Percentiles rank a stretch among this genome's conserved stretches.
Conservation (phyloP, 2,888 invertebrate species). For the Trachelus troglodyta region DNA sequence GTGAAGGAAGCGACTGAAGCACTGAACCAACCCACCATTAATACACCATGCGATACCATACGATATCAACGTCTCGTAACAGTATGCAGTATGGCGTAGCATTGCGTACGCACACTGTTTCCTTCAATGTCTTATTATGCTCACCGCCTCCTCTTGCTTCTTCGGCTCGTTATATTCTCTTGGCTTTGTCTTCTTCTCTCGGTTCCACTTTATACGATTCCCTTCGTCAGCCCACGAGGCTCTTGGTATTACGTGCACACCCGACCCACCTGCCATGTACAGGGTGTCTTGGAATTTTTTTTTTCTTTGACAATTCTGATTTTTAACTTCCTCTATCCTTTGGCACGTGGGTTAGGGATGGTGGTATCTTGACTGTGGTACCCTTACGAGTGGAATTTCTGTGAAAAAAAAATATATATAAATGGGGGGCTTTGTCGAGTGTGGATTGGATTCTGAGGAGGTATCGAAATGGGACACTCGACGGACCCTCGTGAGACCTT, state of each 20-base stretch:
- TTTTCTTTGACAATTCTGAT: background rate
- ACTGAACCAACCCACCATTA: background rate
- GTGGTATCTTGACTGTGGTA: background rate
- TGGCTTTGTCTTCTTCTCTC: background rate
- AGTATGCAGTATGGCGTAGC: background rate
- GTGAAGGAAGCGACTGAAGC: background rate
- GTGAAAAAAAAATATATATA: background rate
- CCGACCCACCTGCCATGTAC: constrained; percentile 1
- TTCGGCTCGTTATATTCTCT: background rate
- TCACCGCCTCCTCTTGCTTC: background rate
- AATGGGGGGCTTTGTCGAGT: background rate
- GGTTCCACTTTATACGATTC: background rate
- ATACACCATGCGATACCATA: background rate
- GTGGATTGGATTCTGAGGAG: background rate
- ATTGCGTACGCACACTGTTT: background rate
- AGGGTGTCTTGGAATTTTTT: background rate
- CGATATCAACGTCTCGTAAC: background rate
- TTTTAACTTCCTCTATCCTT: background rate
- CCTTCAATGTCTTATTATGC: background rate
- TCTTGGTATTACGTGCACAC: background rate
- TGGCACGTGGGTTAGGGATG: background rate
- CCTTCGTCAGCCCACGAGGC: background rate
- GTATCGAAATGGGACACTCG: background rate
- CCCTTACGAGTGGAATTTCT: background rate
- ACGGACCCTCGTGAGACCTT: background rate